Percentiles rank a stretch among this genome's conserved stretches.
Evolutionary conservation across 2,113 vertebrate species (phyloP).

Genomic region (Elephantulus edwardii): DNA sequence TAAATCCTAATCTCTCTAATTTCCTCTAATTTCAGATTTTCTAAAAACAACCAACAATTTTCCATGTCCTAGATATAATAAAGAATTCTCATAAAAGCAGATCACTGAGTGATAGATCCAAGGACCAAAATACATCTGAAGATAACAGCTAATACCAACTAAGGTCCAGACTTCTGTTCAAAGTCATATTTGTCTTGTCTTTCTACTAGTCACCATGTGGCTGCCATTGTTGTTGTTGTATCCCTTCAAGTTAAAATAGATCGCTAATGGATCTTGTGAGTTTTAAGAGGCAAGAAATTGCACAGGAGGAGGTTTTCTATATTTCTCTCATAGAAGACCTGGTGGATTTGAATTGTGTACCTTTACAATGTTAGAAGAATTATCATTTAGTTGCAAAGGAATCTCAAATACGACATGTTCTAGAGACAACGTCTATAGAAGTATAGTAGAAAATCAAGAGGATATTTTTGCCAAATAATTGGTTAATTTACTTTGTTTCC

Average conservation of each 20-base stretch:
- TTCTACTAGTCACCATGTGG: neutral
- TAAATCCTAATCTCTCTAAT: neutral
- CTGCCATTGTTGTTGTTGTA: too few species aligned
- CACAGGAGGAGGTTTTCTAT: too few species aligned
- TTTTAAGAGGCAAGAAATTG: too few species aligned
- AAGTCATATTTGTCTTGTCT: neutral
- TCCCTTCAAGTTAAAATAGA: too few species aligned
- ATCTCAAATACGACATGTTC: too few species aligned
- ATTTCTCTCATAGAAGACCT: too few species aligned
- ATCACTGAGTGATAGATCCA: neutral
- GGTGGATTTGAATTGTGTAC: too few species aligned
- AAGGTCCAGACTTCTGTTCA: neutral
- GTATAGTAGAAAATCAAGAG: neutral
- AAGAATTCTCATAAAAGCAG: neutral
- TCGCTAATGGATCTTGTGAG: too few species aligned
- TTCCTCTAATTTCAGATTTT: neutral
- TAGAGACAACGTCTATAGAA: neutral
- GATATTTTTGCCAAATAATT: neutral
- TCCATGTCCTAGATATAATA: neutral
- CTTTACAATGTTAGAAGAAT: too few species aligned
- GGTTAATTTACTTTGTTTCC: neutral
- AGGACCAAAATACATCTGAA: neutral
- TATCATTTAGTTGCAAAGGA: too few species aligned
- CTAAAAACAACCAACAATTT: neutral
- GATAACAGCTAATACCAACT: neutral